Base-by-base conservation (phyloP, 2,113 vertebrate genomes). In the Dicentrarchus labrax region DNA sequence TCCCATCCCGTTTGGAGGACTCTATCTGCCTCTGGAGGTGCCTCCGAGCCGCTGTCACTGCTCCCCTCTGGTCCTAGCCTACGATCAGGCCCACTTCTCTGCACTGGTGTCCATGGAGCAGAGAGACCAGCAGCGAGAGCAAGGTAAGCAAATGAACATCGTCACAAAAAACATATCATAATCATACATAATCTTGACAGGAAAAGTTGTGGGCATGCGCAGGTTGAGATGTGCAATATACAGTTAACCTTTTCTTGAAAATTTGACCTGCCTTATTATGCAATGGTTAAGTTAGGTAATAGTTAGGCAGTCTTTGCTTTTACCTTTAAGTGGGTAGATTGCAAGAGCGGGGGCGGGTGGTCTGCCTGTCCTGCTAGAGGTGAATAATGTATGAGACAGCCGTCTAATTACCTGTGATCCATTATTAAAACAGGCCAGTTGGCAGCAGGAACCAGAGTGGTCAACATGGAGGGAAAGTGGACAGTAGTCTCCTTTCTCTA, bases 91-190 rank as follows among this genome's bases (percentile, higher is more conserved):
- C 15, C 98, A 99, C 91, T 99, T 99, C 94, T 99, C 98, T 2
- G 98, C 98, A 19, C 96, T 99, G 17, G 98, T 99, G 92, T 99
- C 98, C 81, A 99, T 99, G 98, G 98, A 99, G 93, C 98, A 99
- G 93, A 97, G 98, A 91, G 98, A 99, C 90, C 98, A 99, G 89
- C 97, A 99, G 79, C 94, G 97, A 89, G 98, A 99, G 87, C 98
- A 99, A 99, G 97, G 98, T 99, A 95, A 78, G 69, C 51, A 11
- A 3, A 48, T n/a, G 17, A 47, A 22, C 39, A 51, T 30, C 15
- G 12, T 50, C 67, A 65, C 57, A 17, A 15, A 64, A 21, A 53
- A 0, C 22, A 30, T 30, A 30, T 30, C 30, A 30, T 30, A 30
- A 30, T 30, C 30, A 30, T 30, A 30, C 30, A 3, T 30, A 30